phyloP scores from a whole-genome alignment of 2,888 invertebrate species.

The Mellilla xanthometata region DNA sequence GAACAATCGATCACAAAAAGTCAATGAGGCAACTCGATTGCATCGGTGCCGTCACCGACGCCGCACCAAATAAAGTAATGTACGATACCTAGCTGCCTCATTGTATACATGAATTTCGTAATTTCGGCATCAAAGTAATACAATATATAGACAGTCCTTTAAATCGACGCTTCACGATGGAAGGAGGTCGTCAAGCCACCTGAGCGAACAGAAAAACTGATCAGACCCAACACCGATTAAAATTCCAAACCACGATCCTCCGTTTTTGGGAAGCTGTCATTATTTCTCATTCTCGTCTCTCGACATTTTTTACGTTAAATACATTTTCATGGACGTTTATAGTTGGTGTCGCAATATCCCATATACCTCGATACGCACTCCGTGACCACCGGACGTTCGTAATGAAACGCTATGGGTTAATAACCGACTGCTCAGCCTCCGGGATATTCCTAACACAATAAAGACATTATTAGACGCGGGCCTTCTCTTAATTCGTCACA shows the following conservation, averaged over 20 bases:
- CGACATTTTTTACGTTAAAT: slow-evolving; percentile 41
- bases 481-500: slow-evolving; percentile 19
- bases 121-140: slow-evolving; percentile 58
- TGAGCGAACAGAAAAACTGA: slow-evolving; percentile 34
- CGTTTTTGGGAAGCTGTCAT: slow-evolving; percentile 54
- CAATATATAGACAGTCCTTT: slow-evolving; percentile 62
- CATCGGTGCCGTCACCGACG: slow-evolving; percentile 25
- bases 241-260: slow-evolving; percentile 55
- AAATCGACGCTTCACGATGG: slow-evolving; percentile 47
- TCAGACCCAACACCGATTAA: slow-evolving; percentile 50
- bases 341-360: slow-evolving; percentile 63
- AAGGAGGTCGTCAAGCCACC: slow-evolving; percentile 32
- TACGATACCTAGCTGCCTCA: slow-evolving; percentile 46
- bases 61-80: slow-evolving; percentile 46
- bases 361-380: slow-evolving; percentile 62
- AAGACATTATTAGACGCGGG: slow-evolving; percentile 30
- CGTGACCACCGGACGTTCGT: slow-evolving; percentile 68
- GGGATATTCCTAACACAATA: slow-evolving; percentile 59
- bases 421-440: slow-evolving; percentile 56
- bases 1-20: slow-evolving; percentile 48
- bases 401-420: slow-evolving; percentile 67
- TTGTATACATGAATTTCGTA: slow-evolving; percentile 56
- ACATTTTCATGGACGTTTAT: slow-evolving; percentile 36
- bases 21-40: slow-evolving; percentile 32
- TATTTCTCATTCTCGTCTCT: slow-evolving; percentile 43